These are phyloP conservation scores for Cataglyphis livida DNA, from an alignment of 2,888 invertebrate genomes.

Conservation along the genomic window DNA sequence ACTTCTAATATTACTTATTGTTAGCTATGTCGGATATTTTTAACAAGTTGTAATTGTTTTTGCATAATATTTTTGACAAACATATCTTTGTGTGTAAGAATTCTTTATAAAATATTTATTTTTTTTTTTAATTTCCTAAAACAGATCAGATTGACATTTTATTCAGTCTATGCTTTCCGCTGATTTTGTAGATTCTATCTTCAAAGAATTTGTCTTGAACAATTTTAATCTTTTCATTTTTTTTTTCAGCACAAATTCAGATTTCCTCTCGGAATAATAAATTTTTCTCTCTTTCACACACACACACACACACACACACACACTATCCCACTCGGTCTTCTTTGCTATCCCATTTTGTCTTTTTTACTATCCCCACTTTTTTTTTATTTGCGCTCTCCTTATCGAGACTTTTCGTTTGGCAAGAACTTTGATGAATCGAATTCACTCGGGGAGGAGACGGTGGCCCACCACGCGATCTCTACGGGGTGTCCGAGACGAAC, in stretches of 20 bases:
- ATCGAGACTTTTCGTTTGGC: conserved; percentile 63
- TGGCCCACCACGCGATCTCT: conserved; percentile 34
- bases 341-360: conserved; percentile 34
- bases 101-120: conserved; percentile 8
- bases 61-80: not conserved
- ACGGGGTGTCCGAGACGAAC: conserved; percentile 44
- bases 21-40: not conserved
- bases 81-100: not conserved
- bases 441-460: conserved; percentile 39
- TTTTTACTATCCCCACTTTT: conserved; percentile 17
- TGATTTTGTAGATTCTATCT: not conserved
- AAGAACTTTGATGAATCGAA: conserved; percentile 70
- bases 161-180: conserved; percentile 1
- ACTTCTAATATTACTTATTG: not conserved
- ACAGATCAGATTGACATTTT: not conserved
- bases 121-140: not conserved
- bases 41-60: conserved; percentile 7
- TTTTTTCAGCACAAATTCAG: not conserved
- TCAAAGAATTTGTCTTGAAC: not conserved
- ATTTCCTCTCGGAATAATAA: conserved; percentile 26
- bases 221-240: conserved; percentile 21
- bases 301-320: conserved; percentile 14
- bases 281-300: conserved; percentile 36
- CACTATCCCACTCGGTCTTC: conserved; percentile 31
- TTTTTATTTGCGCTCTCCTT: conserved; percentile 37